phyloP scores from a whole-genome alignment of 2,888 invertebrate genomes.

The Gasteruption jaculator region DNA sequence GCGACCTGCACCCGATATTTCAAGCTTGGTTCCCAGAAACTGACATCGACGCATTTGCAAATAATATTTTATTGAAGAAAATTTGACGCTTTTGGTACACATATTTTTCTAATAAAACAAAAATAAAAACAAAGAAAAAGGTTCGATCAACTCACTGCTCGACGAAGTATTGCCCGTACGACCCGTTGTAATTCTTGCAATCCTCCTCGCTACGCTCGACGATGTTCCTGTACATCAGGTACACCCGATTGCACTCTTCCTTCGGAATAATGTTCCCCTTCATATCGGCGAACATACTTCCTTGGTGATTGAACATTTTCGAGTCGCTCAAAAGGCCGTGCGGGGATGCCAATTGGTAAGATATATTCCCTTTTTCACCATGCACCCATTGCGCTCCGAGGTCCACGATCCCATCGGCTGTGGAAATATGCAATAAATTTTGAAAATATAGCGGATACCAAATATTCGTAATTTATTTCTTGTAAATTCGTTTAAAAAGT shows the following conservation, averaged over 20 bases:
- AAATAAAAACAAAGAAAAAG: slow-evolving; percentile 7
- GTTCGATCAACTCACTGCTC: slow-evolving; percentile 37
- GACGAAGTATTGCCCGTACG: slow-evolving; percentile 46
- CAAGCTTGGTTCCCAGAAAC: slow-evolving; percentile 41
- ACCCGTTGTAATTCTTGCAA: slow-evolving; percentile 35
- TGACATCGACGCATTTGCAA: slow-evolving; percentile 31
- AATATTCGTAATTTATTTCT: slow-evolving; percentile 2
- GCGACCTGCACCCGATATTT: slow-evolving; percentile 36
- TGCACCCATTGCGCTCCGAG: slow-evolving; percentile 80
- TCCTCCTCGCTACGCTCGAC: slow-evolving; percentile 40
- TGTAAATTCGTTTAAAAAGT: neutral
- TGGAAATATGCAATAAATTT: slow-evolving; percentile 14
- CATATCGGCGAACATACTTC: slow-evolving; percentile 33
- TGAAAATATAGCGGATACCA: slow-evolving; percentile 5
- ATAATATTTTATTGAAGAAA: slow-evolving; percentile 34
- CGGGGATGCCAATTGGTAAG: slow-evolving; percentile 55
- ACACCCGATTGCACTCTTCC: slow-evolving; percentile 37
- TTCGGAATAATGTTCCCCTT: slow-evolving; percentile 45
- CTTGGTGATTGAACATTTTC: slow-evolving; percentile 27
- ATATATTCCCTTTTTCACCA: slow-evolving; percentile 63
- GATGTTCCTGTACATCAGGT: slow-evolving; percentile 47
- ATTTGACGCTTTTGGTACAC: slow-evolving; percentile 19
- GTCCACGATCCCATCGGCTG: slow-evolving; percentile 60
- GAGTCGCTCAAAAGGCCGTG: slow-evolving; percentile 48
- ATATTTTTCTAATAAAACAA: neutral